phyloP scores from a whole-genome alignment of 2,113 vertebrate species.

The Arothron firmamentum region DNA sequence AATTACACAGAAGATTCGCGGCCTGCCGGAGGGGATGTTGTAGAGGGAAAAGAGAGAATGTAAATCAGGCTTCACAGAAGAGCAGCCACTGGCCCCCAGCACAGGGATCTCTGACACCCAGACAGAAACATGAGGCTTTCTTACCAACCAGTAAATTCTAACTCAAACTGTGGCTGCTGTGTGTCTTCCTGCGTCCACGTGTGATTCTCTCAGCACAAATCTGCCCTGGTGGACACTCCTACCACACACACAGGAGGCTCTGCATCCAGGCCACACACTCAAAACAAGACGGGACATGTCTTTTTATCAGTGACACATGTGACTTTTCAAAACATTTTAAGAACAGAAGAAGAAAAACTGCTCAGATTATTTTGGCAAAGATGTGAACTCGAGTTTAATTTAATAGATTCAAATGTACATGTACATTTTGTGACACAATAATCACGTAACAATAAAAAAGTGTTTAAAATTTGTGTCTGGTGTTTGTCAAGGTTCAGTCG shows the following conservation, averaged over 20 bases:
- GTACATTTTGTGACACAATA: slow-evolving; percentile 52
- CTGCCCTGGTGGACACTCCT: background rate
- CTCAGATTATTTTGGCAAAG: slow-evolving; percentile 39
- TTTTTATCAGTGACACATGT: slow-evolving; percentile 8
- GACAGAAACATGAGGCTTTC: slow-evolving; percentile 42
- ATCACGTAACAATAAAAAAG: slow-evolving; percentile 48
- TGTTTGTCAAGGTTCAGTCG: slow-evolving; percentile 15
- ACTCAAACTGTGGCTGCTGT: slow-evolving; percentile 12
- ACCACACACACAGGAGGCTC: background rate
- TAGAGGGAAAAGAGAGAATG: slow-evolving; percentile 14
- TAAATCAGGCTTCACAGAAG: background rate
- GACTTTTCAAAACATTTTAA: background rate
- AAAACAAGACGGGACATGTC: background rate
- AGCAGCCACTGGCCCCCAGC: background rate
- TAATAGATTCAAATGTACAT: slow-evolving; percentile 38
- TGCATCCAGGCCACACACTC: slow-evolving; percentile 3
- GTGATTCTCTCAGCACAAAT: background rate
- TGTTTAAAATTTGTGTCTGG: slow-evolving; percentile 25
- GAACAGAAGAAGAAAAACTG: background rate
- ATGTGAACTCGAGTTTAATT: slow-evolving; percentile 47
- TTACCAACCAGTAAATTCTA: slow-evolving; percentile 4
- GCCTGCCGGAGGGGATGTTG: slow-evolving; percentile 49
- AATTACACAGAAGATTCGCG: slow-evolving; percentile 57
- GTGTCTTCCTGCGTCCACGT: slow-evolving; percentile 42
- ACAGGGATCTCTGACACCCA: slow-evolving; percentile 5